Base-by-base conservation (phyloP, 35 echinoderm and acorn worm species). In the Lytechinus variegatus region DNA sequence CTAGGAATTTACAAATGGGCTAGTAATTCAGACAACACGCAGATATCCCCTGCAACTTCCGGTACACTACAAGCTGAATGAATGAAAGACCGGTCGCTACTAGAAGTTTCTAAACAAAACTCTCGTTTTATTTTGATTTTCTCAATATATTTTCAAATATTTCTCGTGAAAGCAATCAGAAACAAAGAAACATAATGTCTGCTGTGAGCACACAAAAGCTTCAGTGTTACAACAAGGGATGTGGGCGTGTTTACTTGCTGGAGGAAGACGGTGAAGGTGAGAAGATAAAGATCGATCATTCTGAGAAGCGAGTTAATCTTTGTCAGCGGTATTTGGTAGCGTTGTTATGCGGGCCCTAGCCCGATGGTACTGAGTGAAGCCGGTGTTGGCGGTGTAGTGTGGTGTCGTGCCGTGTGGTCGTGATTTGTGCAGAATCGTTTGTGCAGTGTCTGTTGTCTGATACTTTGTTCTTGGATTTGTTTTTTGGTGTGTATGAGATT, bases 211-310 rank as follows among this genome's bases (percentile, higher is more conserved):
- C 92, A 94, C 54, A 58, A 13, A 95, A 52, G 33, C 88, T 95
- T 86, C 87, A 95, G 54, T 97, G 97, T 56, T 97, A 96, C 94
- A 97, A 97, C 89, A 97, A 96, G 86, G 97, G 97, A 57, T 97
- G 97, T 86, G 95, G 87, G 27, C 87, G 86, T 52, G 86, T 96
- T 61, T 97, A 92, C 54, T 89, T 57, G 10, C 86, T 57, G 54
- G 87, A 94, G 9, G 52, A 96, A 60, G 94, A 97, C 95, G 97
- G 97, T 13, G 87, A 87, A 95, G 97, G 97, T 97, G 94, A 95
- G 61, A 24, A 19, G 51, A 89, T n/a, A 95, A 91, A 58, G 2
- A 58, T n/a, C n/a, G n/a, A n/a, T n/a, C n/a, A 58, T 58, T 13
- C 4, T 58, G 13, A 58, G 4, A 19, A 79, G 66, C 66, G 19